phyloP scores from a whole-genome alignment of 1,140 invertebrate species.

The Frieseomelitta varia region DNA sequence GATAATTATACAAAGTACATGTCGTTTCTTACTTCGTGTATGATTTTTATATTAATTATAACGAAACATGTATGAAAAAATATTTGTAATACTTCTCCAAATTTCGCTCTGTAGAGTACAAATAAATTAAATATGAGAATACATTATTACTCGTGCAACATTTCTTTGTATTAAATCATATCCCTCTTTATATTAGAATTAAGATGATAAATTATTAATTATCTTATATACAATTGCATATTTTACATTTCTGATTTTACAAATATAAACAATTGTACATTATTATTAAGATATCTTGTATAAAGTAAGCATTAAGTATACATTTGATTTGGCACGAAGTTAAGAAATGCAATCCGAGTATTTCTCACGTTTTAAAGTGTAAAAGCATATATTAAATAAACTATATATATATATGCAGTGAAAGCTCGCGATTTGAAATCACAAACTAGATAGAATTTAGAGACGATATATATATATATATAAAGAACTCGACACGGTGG shows the following conservation, averaged over 20 bases:
- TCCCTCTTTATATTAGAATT: background rate
- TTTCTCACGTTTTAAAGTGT: background rate
- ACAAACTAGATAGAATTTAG: too few species aligned
- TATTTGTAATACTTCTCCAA: background rate
- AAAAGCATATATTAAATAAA: background rate
- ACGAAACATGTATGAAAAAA: background rate
- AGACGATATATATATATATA: background rate
- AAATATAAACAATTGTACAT: background rate
- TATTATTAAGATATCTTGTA: background rate
- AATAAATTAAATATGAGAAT: slow-evolving; percentile 7
- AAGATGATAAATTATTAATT: background rate
- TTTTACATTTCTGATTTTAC: background rate
- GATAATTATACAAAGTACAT: background rate
- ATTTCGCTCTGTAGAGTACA: background rate
- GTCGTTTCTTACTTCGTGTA: background rate
- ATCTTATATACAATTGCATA: background rate
- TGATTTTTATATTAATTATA: background rate
- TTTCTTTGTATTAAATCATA: background rate
- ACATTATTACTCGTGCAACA: background rate
- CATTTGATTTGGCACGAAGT: slow-evolving; percentile 46
- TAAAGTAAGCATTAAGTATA: too few species aligned
- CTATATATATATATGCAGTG: background rate
- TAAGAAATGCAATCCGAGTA: slow-evolving; percentile 24
- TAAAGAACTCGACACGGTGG: too few species aligned
- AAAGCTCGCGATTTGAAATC: too few species aligned